Base-by-base conservation (phyloP, 2,797 vertebrate genomes). In the Lindbergichthys nudifrons region DNA sequence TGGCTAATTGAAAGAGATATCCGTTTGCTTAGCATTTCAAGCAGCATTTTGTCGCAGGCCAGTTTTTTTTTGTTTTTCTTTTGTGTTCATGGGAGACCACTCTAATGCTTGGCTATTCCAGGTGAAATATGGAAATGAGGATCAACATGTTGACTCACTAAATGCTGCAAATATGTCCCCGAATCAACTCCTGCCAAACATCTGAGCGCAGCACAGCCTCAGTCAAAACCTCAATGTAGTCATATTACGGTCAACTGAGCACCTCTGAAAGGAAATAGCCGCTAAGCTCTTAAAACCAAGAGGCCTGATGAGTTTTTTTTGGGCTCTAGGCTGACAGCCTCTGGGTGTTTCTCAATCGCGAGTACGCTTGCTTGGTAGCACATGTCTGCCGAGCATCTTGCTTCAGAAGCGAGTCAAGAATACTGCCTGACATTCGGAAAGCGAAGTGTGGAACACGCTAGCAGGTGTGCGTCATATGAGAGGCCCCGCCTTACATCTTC, bases 41-140 rank as follows among this genome's bases (percentile, higher is more conserved):
- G 58, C 68, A 72, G 81, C 65, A 53, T 52, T 54, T 57, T 64
- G 68, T 71, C 16, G 4, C 47, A 19, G 54, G 72, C 39, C 48
- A 56, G 7, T 70, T 73, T 76, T 69, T 61, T 62, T 54, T 52
- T 36, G 13, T 62, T 75, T 65, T 78, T 84, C 79, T 58, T 79
- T 59, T 81, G 61, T 76, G 45, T 88, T 83, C 73, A 51, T 75
- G 42, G 41, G 39, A 63, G 73, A 42, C 76, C 73, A 72, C 57
- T 30, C 54, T 77, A 68, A 74, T 67, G 63, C 68, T 4, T 19
- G 48, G 81, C 67, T 81, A n/a, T n/a, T 58, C 23, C 70, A 79
- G 75, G 84, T 90, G 73, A 82, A 84, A 83, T 83, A 89, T 82
- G 84, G 78, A 90, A 89, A 90, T 80, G 72, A 83, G 84, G 82